Conservation (phyloP, 2,113 vertebrate genomes). For the Planiliza haematocheilus region DNA sequence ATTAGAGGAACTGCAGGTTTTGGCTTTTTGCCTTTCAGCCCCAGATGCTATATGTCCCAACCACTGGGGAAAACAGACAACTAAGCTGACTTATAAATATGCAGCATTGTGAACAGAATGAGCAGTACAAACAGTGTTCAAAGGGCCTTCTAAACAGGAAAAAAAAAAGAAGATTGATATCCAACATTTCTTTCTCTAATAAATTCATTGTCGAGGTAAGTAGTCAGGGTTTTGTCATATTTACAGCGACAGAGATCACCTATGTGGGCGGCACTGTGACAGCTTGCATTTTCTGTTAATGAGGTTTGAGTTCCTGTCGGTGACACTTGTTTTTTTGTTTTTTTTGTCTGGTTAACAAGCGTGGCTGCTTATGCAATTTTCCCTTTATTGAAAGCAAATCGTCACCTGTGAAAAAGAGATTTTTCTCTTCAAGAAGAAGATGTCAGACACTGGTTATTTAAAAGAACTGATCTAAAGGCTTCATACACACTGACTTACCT, state of each 20-base stretch:
- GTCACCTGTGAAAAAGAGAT: constrained; percentile 3
- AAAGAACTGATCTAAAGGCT: neutral
- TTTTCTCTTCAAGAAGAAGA: neutral
- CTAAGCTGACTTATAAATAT: too few species aligned
- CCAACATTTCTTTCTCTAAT: neutral
- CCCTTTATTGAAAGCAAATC: neutral
- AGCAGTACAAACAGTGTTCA: neutral
- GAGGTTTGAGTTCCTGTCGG: constrained; percentile 25
- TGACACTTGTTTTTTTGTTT: neutral
- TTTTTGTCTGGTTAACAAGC: constrained; percentile 11
- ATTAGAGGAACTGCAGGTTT: too few species aligned
- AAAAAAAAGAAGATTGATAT: too few species aligned
- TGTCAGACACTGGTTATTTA: neutral
- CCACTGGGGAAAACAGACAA: too few species aligned
- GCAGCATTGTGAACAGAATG: too few species aligned
- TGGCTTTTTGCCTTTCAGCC: too few species aligned
- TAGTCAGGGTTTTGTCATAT: neutral
- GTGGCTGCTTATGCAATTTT: neutral
- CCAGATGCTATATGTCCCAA: too few species aligned
- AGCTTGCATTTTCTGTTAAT: constrained; percentile 25
- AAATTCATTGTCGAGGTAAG: neutral
- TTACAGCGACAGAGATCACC: constrained; percentile 18
- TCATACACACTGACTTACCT: constrained; percentile 19
- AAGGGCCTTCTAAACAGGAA: neutral
- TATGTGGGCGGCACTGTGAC: constrained; percentile 21